Evolutionary conservation across 1,140 invertebrate genomes (phyloP).

Genomic region (Muscidifurax raptorellus): DNA sequence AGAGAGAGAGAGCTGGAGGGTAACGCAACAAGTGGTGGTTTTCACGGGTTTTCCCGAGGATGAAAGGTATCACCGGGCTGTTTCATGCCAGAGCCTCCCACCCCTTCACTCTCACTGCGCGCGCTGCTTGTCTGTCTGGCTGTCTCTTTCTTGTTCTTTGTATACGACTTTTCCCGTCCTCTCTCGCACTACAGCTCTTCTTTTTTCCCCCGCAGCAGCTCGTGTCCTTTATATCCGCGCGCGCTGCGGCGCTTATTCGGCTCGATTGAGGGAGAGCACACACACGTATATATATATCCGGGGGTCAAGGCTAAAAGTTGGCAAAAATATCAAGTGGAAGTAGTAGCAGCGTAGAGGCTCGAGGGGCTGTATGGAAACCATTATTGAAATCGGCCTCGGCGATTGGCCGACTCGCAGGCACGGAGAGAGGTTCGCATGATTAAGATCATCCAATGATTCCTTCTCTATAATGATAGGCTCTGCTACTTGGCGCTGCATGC

Average conservation of each 20-base stretch:
- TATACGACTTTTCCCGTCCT: conserved; percentile 59
- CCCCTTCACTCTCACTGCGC: conserved; percentile 5
- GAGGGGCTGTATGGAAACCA: conserved; percentile 65
- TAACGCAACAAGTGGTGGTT: conserved; percentile 76
- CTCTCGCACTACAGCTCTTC: conserved; percentile 34
- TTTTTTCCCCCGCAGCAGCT: conserved; percentile 51
- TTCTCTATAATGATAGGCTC: conserved; percentile 76
- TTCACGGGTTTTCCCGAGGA: conserved; percentile 75
- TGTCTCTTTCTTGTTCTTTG: neutral
- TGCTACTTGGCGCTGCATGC: conserved; percentile 59
- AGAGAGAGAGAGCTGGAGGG: conserved; percentile 62
- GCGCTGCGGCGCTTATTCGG: neutral
- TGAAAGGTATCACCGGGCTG: conserved; percentile 68
- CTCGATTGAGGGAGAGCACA: neutral
- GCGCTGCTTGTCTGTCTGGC: conserved; percentile 12
- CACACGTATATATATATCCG: no score
- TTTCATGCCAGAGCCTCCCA: conserved; percentile 63
- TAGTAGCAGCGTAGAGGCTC: neutral
- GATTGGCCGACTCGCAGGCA: conserved; percentile 71
- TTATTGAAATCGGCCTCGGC: conserved; percentile 70
- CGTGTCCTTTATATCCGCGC: neutral
- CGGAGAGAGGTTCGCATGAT: conserved; percentile 74
- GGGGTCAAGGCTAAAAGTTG: neutral
- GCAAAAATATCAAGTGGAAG: neutral
- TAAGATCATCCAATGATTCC: conserved; percentile 77